Conservation (phyloP, 2,113 vertebrate species). For the Psittacus erithacus region DNA sequence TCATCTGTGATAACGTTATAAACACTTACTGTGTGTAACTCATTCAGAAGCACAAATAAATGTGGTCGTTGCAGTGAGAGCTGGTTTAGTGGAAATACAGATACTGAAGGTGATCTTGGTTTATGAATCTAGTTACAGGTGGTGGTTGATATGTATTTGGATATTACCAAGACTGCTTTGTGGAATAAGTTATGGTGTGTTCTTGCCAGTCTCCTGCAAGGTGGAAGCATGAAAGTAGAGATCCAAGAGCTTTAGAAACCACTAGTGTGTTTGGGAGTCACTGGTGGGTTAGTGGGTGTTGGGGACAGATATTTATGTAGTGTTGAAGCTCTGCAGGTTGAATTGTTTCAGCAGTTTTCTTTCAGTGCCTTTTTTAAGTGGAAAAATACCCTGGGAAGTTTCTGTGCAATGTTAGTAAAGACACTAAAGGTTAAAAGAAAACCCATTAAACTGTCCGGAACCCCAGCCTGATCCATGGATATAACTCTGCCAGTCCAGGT, state of each 20-base stretch:
- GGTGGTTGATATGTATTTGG: not conserved
- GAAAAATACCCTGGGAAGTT: not conserved
- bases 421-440: not conserved
- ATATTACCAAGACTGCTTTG: not conserved
- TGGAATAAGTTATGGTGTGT: not conserved
- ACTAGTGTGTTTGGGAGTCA: not conserved
- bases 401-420: not conserved
- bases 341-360: not conserved
- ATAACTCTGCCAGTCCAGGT: not conserved
- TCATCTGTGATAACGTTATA: not conserved
- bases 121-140: constrained; percentile 1
- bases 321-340: not conserved
- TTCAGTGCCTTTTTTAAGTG: not conserved
- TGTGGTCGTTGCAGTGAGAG: not conserved
- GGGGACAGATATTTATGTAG: rapidly evolving
- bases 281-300: not conserved
- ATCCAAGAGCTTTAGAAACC: not conserved
- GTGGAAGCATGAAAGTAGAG: not conserved
- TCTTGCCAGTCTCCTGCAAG: not conserved
- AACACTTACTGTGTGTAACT: not conserved
- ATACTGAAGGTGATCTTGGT: not conserved
- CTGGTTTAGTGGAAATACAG: not conserved
- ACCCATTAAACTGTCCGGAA: not conserved
- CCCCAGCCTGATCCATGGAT: not conserved
- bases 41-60: not conserved